Conservation (phyloP, 2,113 vertebrate genomes). For the Tricholaema leucomelas region DNA sequence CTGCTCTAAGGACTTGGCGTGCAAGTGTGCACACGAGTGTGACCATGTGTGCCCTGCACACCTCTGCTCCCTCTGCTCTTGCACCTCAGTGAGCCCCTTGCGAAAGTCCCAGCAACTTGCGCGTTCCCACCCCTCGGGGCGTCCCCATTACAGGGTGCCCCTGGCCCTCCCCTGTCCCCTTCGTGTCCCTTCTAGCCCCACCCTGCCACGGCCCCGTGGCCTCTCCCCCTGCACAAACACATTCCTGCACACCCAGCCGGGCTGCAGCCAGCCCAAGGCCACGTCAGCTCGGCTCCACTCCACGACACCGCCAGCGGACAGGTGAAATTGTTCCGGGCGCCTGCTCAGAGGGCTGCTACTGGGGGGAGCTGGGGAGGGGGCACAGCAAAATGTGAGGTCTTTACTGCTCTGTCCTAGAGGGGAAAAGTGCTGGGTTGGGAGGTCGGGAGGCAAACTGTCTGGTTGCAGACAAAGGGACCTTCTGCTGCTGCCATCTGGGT, state of each 20-base stretch:
- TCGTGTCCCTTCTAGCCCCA: background rate
- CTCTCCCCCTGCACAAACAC: constrained; percentile 69
- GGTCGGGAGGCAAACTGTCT: background rate
- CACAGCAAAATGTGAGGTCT: background rate
- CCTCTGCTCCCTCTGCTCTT: background rate
- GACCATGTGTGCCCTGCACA: fast-evolving
- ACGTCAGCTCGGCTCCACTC: constrained; percentile 60
- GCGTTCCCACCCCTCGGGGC: fast-evolving
- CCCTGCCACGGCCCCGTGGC: background rate
- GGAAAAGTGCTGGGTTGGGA: background rate
- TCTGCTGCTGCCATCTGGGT: background rate
- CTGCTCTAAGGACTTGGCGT: background rate
- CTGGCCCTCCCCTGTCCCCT: background rate
- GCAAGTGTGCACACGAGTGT: fast-evolving
- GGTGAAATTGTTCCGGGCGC: constrained; percentile 17
- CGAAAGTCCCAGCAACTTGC: background rate
- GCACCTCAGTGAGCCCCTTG: fast-evolving
- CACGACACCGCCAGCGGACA: background rate
- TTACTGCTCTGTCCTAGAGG: background rate
- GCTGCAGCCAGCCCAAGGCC: constrained; percentile 42
- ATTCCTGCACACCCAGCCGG: constrained; percentile 28
- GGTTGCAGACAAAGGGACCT: background rate
- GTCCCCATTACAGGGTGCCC: background rate
- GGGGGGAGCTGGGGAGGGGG: background rate
- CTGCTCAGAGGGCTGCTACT: background rate